Percentiles rank a stretch among this genome's conserved stretches.
Conservation (phyloP, 2,888 invertebrate genomes). For the Eugnorisma glareosa region DNA sequence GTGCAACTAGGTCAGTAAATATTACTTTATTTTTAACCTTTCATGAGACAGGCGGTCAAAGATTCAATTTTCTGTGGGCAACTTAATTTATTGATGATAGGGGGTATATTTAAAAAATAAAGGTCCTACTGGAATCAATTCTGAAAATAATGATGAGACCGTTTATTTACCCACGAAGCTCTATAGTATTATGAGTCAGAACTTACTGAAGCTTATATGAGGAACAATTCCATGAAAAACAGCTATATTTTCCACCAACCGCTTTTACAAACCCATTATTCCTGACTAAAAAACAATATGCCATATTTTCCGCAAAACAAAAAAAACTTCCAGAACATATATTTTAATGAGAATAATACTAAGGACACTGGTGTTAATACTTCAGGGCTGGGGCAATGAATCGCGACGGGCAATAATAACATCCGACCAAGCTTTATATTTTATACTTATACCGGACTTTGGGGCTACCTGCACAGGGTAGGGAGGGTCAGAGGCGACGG, state of each 20-base stretch:
- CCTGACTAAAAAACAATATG: slow-evolving; percentile 29
- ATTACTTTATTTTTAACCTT: background rate
- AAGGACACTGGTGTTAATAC: slow-evolving; percentile 63
- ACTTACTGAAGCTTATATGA: no score
- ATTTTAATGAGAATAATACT: slow-evolving; percentile 54
- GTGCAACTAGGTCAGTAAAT: slow-evolving; percentile 37
- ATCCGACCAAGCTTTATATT: slow-evolving; percentile 68
- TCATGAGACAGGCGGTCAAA: background rate
- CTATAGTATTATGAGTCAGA: background rate
- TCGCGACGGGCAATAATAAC: slow-evolving; percentile 70
- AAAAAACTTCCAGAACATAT: slow-evolving; percentile 43
- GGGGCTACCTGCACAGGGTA: slow-evolving; percentile 61
- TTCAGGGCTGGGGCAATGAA: slow-evolving; percentile 65
- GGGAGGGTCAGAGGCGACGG: slow-evolving; percentile 24
- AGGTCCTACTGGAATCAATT: no score
- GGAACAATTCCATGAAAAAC: background rate
- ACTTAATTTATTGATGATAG: no score
- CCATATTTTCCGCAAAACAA: slow-evolving; percentile 4
- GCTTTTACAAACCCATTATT: slow-evolving; percentile 5
- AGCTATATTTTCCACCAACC: background rate
- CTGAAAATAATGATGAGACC: background rate
- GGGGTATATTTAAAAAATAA: no score
- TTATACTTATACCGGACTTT: slow-evolving; percentile 64
- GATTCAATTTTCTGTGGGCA: background rate
- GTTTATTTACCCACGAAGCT: background rate